Conservation (phyloP, 2,888 invertebrate genomes). For the Melanargia galathea region DNA sequence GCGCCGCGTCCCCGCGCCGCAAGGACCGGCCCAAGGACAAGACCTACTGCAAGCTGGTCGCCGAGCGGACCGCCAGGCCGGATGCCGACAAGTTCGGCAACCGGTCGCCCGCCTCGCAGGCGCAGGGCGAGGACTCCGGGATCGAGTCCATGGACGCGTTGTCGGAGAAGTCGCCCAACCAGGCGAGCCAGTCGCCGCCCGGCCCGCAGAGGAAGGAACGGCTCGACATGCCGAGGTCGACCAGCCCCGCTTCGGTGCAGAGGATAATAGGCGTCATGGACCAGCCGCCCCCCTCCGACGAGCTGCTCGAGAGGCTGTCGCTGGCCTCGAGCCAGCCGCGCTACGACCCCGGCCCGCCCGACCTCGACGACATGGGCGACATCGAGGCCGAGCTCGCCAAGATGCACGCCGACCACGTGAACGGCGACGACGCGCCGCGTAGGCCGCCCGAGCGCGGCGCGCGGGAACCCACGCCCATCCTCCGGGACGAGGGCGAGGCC, state of each 20-base stretch:
- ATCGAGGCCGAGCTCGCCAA: constrained; percentile 88
- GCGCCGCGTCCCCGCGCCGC: constrained; percentile 61
- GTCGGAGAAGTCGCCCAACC: constrained; percentile 96
- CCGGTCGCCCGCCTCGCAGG: constrained; percentile 77
- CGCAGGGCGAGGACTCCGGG: constrained; percentile 93
- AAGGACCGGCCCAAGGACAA: constrained; percentile 76
- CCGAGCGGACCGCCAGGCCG: constrained; percentile 66
- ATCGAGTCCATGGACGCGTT: constrained; percentile 96
- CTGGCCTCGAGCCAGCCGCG: constrained; percentile 56
- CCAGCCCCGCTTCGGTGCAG: constrained; percentile 72
- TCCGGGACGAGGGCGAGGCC: constrained; percentile 49
- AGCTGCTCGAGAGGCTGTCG: constrained; percentile 60
- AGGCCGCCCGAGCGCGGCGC: constrained; percentile 46
- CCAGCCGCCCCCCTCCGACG: constrained; percentile 60
- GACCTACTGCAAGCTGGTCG: constrained; percentile 81
- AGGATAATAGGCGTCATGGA: constrained; percentile 72
- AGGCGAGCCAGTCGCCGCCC: constrained; percentile 89
- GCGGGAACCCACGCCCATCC: constrained; percentile 60
- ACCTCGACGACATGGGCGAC: constrained; percentile 82
- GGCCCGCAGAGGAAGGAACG: constrained; percentile 71
- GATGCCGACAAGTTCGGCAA: constrained; percentile 65
- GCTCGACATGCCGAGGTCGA: constrained; percentile 71
- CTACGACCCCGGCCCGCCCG: constrained; percentile 65
- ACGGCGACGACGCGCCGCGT: constrained; percentile 62
- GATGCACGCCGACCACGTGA: constrained; percentile 81